A percentile compares a stretch with the other conserved stretches of the same genome.
Evolutionary conservation across 2,888 invertebrate species (phyloP).

Genomic region (Athripsodes cinereus): DNA sequence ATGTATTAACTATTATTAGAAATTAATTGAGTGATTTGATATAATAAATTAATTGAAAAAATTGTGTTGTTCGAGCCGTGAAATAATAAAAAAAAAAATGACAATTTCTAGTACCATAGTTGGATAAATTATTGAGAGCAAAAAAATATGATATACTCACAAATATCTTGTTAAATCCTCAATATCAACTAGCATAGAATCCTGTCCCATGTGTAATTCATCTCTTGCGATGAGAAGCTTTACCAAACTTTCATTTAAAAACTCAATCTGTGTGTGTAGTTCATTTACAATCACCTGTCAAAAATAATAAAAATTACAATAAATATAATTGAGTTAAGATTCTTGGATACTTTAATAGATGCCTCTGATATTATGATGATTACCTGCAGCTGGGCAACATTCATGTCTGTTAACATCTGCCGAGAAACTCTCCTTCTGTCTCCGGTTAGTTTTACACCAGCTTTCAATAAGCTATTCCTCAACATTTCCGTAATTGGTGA

Average conservation of each 20-base stretch:
- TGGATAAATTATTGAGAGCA: too few species aligned
- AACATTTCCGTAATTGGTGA: slow-evolving; percentile 86
- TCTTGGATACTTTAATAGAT: too few species aligned
- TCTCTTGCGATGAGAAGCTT: slow-evolving; percentile 86
- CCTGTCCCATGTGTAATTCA: slow-evolving; percentile 96
- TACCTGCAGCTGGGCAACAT: slow-evolving; percentile 76
- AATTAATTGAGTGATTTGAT: too few species aligned
- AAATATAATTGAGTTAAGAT: too few species aligned
- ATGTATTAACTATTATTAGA: too few species aligned
- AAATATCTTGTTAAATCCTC: slow-evolving; percentile 89
- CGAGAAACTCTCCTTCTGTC: slow-evolving; percentile 78
- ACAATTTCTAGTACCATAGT: too few species aligned
- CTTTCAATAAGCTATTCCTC: slow-evolving; percentile 70
- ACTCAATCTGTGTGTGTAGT: slow-evolving; percentile 89
- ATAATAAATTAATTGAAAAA: too few species aligned
- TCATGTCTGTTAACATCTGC: slow-evolving; percentile 86
- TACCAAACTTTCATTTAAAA: slow-evolving; percentile 84
- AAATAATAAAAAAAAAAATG: too few species aligned
- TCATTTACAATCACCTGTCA: slow-evolving; percentile 89
- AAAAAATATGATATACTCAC: too few species aligned
- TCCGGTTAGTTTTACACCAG: slow-evolving; percentile 76
- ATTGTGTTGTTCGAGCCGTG: too few species aligned
- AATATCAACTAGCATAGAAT: slow-evolving; percentile 95
- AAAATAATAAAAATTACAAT: background rate
- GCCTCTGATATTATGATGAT: background rate